Conservation (phyloP, 2,113 vertebrate species). For the Microtus ochrogaster region DNA sequence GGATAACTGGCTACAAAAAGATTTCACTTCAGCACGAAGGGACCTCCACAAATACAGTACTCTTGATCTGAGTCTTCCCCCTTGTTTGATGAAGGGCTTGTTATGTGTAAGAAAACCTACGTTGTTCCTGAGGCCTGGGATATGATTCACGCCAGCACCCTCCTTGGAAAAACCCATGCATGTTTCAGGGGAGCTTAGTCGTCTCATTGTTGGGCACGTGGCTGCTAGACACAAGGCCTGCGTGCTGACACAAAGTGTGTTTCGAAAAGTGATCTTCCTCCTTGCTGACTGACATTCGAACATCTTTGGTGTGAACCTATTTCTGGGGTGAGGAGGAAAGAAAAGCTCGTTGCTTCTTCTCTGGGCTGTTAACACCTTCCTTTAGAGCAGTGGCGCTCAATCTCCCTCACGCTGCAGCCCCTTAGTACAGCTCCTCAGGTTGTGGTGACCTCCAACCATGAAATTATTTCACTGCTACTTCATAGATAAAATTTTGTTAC, state of each 20-base stretch:
- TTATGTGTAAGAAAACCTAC: slow-evolving; percentile 38
- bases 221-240: not conserved
- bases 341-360: slow-evolving; percentile 55
- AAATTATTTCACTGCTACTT: not conserved
- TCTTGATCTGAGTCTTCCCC: not conserved
- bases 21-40: not conserved
- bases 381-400: slow-evolving; percentile 50
- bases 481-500: not conserved
- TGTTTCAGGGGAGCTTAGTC: slow-evolving; percentile 19
- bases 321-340: not conserved
- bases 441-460: not conserved
- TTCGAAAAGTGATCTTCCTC: slow-evolving; percentile 64
- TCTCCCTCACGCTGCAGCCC: not conserved
- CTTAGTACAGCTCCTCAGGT: not conserved
- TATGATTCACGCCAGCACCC: not conserved
- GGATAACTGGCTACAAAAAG: accelerated
- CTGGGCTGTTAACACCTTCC: slow-evolving; percentile 79
- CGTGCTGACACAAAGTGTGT: slow-evolving; percentile 54
- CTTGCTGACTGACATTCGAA: slow-evolving; percentile 33
- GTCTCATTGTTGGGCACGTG: not conserved
- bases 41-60: not conserved
- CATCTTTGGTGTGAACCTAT: slow-evolving; percentile 56
- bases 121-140: slow-evolving; percentile 20
- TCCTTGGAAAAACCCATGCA: slow-evolving; percentile 52
- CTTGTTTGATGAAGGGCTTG: slow-evolving; percentile 21